A percentile compares a stretch with the other conserved stretches of the same genome.
Conservation (phyloP, 2,888 invertebrate species). For the Girardia tigrina region DNA sequence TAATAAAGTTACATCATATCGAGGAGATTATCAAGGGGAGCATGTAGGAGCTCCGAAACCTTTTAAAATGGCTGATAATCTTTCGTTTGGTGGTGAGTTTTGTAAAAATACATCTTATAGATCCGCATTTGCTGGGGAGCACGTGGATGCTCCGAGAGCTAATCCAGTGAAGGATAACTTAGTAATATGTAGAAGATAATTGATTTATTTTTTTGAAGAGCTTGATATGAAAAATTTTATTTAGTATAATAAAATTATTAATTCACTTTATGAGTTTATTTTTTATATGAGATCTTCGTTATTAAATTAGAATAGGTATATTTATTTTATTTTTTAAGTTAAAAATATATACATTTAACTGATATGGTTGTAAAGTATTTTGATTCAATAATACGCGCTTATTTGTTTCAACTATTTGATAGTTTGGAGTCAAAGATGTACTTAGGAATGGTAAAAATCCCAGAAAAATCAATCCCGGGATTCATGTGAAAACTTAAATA, state of each 20-base stretch:
- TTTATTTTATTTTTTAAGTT: no score
- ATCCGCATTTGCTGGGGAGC: neutral
- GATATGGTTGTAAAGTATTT: no score
- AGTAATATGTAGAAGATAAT: conserved; percentile 9
- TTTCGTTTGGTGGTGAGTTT: neutral
- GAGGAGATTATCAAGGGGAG: neutral
- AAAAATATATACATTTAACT: no score
- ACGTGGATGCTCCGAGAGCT: neutral
- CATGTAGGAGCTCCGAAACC: neutral
- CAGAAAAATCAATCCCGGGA: no score
- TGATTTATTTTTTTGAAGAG: neutral
- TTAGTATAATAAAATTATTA: neutral
- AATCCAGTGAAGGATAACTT: neutral
- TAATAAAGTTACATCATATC: neutral
- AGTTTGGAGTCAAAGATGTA: no score
- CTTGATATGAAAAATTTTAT: neutral
- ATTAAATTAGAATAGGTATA: no score
- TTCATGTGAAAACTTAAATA: no score
- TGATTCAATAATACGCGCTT: no score
- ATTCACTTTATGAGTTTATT: no score
- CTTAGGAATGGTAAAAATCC: no score
- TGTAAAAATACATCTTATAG: conserved; percentile 9
- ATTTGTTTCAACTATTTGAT: no score
- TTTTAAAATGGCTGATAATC: neutral
- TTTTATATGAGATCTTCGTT: no score